phyloP scores from a whole-genome alignment of 2,888 invertebrate genomes.

The Agrilus mali region DNA sequence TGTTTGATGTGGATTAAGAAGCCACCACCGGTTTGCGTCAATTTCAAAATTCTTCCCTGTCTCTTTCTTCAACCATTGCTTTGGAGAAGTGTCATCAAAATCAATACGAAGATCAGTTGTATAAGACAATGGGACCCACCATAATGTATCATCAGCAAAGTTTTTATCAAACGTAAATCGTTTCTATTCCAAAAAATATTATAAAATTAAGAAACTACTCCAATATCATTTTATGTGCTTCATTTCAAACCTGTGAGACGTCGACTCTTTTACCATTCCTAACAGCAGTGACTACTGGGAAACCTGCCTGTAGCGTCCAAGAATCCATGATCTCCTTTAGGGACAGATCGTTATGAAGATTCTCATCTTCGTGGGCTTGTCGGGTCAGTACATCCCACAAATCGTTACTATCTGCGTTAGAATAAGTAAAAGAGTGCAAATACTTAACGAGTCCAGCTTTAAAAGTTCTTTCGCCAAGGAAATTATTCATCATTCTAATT shows the following conservation, averaged over 20 bases:
- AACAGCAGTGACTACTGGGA: constrained; percentile 47
- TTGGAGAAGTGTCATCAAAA: constrained; percentile 30
- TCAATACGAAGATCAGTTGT: constrained; percentile 27
- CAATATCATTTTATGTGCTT: background rate
- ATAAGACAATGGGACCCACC: constrained; percentile 41
- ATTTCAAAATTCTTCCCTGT: constrained; percentile 23
- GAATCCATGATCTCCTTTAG: constrained; percentile 52
- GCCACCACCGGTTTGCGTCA: constrained; percentile 41
- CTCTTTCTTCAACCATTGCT: constrained; percentile 38
- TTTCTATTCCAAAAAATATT: constrained; percentile 19
- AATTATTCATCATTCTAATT: constrained; percentile 58
- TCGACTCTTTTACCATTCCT: constrained; percentile 32
- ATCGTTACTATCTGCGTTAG: constrained; percentile 52
- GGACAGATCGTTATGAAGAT: constrained; percentile 30
- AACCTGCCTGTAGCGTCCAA: constrained; percentile 56
- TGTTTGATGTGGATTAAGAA: constrained; percentile 51
- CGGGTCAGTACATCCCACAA: constrained; percentile 53
- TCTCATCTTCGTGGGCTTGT: constrained; percentile 35
- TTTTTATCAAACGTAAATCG: constrained; percentile 22
- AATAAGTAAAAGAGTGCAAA: constrained; percentile 39
- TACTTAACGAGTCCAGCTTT: constrained; percentile 40
- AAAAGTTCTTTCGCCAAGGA: constrained; percentile 50
- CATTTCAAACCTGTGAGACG: constrained; percentile 30
- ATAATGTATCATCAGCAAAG: constrained; percentile 23
- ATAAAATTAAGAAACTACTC: background rate